Base-by-base conservation (phyloP, 2,888 invertebrate species). In the Eurois occulta region DNA sequence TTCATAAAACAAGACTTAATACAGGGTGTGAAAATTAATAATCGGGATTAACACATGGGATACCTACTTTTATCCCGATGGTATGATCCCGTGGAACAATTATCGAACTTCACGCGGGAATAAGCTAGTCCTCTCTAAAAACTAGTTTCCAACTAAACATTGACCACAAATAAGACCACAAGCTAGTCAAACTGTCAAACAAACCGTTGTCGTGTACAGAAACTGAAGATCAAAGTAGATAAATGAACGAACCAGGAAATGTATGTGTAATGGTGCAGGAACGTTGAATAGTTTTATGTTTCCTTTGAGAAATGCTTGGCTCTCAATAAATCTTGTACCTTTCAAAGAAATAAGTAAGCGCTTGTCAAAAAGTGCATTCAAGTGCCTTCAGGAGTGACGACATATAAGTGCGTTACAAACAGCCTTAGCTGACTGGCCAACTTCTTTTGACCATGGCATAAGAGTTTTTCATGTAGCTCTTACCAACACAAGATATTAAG, bases 251-350 rank as follows among this genome's bases (percentile, higher is more conserved):
- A 43, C 28, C 32, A 60, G 43, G 32, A 64, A 82, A 85, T 79
- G 72, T 77, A 58, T 68, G 68, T 72, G 64, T 79, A 85, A 79
- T 77, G 75, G 72, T 80, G 85, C 85, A 73, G 43, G 41, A 69
- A 79, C 65, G 60, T 77, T 73, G 72, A 80, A 75, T 52, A 73
- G 70, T 80, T 55, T 64, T 60, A 71, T 60, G 48, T 72, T 72
- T 79, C 65, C 52, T 72, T 69, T 69, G 62, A 60, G 16, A 58
- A 64, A 69, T 41, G 21, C 41, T 69, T 68, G 13, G 38, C 28
- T 48, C 38, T 16, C 71, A 4, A 75, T 82, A 46, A 28, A 83
- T 79, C 43, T 73, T 66, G 55, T 72, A 78, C 38, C 11, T 32
- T 48, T 64, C 55, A 71, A 67, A 64, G 78, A 83, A 72, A 83